phyloP scores from a whole-genome alignment of 2,797 vertebrate species.

The Chelon auratus region DNA sequence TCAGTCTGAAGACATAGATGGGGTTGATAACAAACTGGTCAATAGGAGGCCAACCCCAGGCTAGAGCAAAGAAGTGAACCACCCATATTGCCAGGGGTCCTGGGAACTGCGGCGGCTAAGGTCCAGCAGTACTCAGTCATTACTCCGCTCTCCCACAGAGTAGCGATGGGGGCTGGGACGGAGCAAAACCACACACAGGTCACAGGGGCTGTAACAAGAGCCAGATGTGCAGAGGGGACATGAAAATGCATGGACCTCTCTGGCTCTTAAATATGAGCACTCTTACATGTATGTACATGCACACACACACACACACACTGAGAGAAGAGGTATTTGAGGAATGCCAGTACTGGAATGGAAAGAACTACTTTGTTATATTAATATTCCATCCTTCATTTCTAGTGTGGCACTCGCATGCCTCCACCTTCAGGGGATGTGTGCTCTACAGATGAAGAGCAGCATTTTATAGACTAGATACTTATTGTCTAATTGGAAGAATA shows the following conservation, averaged over 20 bases:
- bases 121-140: conserved; percentile 64
- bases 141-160: conserved; percentile 69
- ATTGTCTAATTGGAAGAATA: not conserved
- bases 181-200: conserved; percentile 76
- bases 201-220: conserved; percentile 80
- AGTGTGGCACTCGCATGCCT: not conserved
- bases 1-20: conserved; percentile 35
- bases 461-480: conserved; percentile 4
- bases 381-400: not conserved
- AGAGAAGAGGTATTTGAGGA: conserved; percentile 65
- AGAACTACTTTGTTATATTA: conserved; percentile 17
- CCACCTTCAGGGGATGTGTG: not conserved
- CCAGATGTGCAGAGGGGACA: conserved; percentile 84
- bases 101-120: conserved; percentile 68
- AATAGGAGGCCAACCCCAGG: conserved; percentile 59
- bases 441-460: not conserved
- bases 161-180: conserved; percentile 67
- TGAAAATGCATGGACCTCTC: conserved; percentile 61
- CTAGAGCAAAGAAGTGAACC: conserved; percentile 67
- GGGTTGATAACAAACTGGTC: conserved; percentile 48
- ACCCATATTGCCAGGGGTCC: conserved; percentile 64
- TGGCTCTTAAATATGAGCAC: conserved; percentile 46
- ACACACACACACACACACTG: conserved; percentile 5
- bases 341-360: conserved; percentile 52
- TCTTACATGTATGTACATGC: conserved; percentile 37